Evolutionary conservation across 2,888 invertebrate genomes (phyloP), one percentile per base, ranked within the genome.

Genomic region (Andrena marginata): DNA sequence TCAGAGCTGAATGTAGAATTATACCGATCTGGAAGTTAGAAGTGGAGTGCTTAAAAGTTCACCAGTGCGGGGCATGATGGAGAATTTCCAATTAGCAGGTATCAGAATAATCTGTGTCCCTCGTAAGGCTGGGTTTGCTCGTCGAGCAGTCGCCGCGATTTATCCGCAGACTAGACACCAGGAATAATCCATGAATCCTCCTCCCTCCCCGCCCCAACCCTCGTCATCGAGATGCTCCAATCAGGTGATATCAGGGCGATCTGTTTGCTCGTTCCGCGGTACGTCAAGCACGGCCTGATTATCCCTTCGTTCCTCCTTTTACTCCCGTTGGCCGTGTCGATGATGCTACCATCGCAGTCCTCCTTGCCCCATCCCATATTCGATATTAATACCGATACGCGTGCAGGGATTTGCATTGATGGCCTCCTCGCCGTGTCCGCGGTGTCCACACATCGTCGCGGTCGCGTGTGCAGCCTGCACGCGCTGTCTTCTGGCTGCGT

Each of bases 221-320:
- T 72, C 49, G 63, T 76, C 76, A 63, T 76, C 70, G 63, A 56
- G 70, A 16, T 42, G 56, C 33, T 74, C 76, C 78, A 82, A 83
- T 82, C 83, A 73, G 64, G 62, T 16, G 75, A 67, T 83, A 80
- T 89, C 85, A 73, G 77, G 70, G 74, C 85, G 84, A 87, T 86
- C 85, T 86, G 84, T 89, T 89, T 88, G 86, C 83, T 89, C 84
- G 85, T 86, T 80, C 74, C 85, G 79, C 78, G 84, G 82, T 82
- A 80, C 84, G 81, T 83, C 82, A 85, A 77, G 76, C 78, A 56
- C 62, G 63, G 73, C 72, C 80, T 56, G 82, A 81, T 84, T 83
- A 82, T 75, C 84, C 77, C 76, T 62, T 74, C 71, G 56, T 70
- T 80, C 80, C 71, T 78, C 78, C 48, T 80, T 79, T 69, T 77